Evolutionary conservation across 2,888 invertebrate species (phyloP).

Genomic region (Epinotia demarniana): DNA sequence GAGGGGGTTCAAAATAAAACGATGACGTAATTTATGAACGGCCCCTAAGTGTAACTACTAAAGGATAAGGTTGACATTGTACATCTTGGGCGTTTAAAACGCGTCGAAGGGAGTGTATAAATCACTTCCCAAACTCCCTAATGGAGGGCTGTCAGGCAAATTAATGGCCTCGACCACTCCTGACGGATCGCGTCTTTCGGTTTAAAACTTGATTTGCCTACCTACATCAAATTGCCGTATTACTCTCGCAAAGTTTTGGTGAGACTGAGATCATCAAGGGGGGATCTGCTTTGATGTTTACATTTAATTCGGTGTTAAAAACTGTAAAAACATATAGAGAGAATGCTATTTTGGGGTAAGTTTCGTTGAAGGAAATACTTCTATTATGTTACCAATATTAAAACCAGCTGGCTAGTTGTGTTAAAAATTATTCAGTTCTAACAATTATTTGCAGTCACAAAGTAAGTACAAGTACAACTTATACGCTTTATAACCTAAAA

Average conservation of each 20-base stretch:
- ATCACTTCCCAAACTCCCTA: slow-evolving; percentile 32
- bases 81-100: slow-evolving; percentile 5
- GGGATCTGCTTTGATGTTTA: neutral
- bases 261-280: neutral
- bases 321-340: too few species aligned
- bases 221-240: slow-evolving; percentile 35
- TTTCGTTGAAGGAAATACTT: too few species aligned
- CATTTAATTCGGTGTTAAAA: neutral
- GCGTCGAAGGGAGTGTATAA: slow-evolving; percentile 23
- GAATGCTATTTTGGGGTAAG: too few species aligned
- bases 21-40: too few species aligned
- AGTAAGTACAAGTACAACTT: too few species aligned
- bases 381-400: too few species aligned
- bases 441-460: too few species aligned
- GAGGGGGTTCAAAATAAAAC: too few species aligned
- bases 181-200: slow-evolving; percentile 34
- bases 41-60: neutral
- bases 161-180: slow-evolving; percentile 36
- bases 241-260: neutral
- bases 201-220: slow-evolving; percentile 42
- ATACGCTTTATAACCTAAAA: too few species aligned
- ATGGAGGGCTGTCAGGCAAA: slow-evolving; percentile 31
- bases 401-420: too few species aligned
- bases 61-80: neutral
- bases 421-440: too few species aligned